Percentiles rank a stretch among this genome's conserved stretches.
These are phyloP conservation scores for Sebastes diaconus DNA, from an alignment of 2,797 vertebrate species.

Conservation along the genomic window DNA sequence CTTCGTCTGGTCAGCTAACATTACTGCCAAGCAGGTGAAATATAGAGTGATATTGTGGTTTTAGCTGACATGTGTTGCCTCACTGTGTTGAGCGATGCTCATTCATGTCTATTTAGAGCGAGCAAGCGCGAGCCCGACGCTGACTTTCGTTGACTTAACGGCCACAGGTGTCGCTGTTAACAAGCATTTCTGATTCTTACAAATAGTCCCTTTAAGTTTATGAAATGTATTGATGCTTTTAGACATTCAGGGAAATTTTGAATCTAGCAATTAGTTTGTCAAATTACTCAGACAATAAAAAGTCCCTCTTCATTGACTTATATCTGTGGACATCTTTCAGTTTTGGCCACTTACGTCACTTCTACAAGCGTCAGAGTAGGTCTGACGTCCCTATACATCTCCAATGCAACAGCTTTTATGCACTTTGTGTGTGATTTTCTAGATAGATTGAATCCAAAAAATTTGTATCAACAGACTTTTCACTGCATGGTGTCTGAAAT, in stretches of 20 bases:
- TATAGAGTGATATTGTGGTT: no score
- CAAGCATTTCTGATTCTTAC: no score
- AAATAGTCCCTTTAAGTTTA: neutral
- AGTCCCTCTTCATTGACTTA: neutral
- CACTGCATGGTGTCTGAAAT: neutral
- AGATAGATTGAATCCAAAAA: neutral
- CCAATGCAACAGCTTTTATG: neutral
- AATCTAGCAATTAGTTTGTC: neutral
- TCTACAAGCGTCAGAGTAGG: constrained; percentile 32
- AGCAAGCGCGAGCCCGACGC: rapidly evolving
- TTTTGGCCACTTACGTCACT: constrained; percentile 2
- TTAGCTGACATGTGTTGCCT: no score
- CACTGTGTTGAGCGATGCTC: no score
- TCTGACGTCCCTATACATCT: constrained; percentile 42
- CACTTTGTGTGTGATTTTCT: neutral
- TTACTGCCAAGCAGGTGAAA: no score
- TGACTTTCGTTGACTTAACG: no score
- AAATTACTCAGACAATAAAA: neutral
- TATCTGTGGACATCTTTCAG: neutral
- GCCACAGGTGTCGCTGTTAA: no score
- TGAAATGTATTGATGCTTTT: neutral
- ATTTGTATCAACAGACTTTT: neutral
- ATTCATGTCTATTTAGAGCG: no score
- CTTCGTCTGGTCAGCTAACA: no score
- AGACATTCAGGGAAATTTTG: neutral